Conservation (phyloP, 2,888 invertebrate genomes). For the Mythimna impura region DNA sequence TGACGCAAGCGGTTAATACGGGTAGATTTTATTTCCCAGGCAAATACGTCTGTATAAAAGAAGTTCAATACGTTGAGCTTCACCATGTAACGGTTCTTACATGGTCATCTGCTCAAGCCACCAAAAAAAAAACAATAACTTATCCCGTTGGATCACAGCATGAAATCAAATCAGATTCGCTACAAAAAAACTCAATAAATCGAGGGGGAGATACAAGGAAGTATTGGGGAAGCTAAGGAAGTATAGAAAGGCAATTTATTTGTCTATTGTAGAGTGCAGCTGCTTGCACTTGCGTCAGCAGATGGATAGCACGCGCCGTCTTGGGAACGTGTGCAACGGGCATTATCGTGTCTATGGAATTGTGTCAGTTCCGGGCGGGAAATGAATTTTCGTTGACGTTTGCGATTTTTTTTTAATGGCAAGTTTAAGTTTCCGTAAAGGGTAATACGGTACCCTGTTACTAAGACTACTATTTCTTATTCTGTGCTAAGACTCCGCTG, state of each 20-base stretch:
- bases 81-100: conserved; percentile 38
- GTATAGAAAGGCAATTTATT: conserved; percentile 50
- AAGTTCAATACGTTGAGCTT: background rate
- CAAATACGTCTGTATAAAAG: background rate
- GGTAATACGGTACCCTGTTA: too few species aligned
- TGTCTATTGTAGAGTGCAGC: conserved; percentile 59
- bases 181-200: conserved; percentile 49
- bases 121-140: conserved; percentile 39
- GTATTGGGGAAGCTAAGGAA: conserved; percentile 35
- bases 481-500: too few species aligned
- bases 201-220: conserved; percentile 52
- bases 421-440: too few species aligned
- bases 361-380: conserved; percentile 29
- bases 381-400: conserved; percentile 7
- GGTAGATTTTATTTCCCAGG: background rate
- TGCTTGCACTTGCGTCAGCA: conserved; percentile 64
- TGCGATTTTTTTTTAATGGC: background rate
- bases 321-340: conserved; percentile 33
- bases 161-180: conserved; percentile 54
- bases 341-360: conserved; percentile 39
- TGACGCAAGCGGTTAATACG: too few species aligned
- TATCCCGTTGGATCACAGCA: conserved; percentile 50
- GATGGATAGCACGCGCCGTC: conserved; percentile 65
- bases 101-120: conserved; percentile 51
- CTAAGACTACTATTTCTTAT: too few species aligned